Base-by-base conservation (phyloP, 2,797 vertebrate species). In the Rhinogobio ventralis region DNA sequence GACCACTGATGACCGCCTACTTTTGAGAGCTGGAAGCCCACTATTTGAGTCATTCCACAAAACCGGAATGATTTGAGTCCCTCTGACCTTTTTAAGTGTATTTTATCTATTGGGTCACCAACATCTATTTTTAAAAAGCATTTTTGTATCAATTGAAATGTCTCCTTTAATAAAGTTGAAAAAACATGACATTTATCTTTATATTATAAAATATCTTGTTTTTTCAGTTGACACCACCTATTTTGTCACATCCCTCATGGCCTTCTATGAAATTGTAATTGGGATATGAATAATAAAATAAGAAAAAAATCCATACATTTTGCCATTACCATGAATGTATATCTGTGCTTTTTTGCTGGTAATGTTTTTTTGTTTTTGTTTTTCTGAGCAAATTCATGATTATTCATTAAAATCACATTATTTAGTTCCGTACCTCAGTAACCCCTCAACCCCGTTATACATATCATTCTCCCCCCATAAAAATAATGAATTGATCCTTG, bases 1-100 rank as follows among this genome's bases (percentile, higher is more conserved):
- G 55, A 85, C 67, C 79, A 73, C 69, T 71, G 68, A 55, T 80
- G 67, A 79, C 55, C 60, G 49, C 23, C 23, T 42, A 71, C n/a
- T 72, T 64, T 33, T 33, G 7, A 72, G 11, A 64, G 25, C 19
- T 36, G 39, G 8, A 36, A 45, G 64, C 53, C 79, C 28, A 11
- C 78, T 25, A 8, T 36, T n/a, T 39, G 39, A 14, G 68, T 46
- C 39, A 71, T 13, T 45, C 10, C 39, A 71, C 11, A 1, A 71
- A 71, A 7, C 39, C 4, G 20, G 66, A 23, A 23, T 10, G 33
- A 68, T 67, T 68, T 4, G 20, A 42, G 20, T 42, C 68, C 11
- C 67, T 69, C 36, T 39, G 20, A 68, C 19, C 8, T 42, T 68
- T 68, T 68, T 20, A 42, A 39, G 33, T 68, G 66, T 23, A 23